Evolutionary conservation across 2,888 invertebrate species (phyloP), one percentile per base, ranked within the genome.

Genomic region (Autographa gamma): DNA sequence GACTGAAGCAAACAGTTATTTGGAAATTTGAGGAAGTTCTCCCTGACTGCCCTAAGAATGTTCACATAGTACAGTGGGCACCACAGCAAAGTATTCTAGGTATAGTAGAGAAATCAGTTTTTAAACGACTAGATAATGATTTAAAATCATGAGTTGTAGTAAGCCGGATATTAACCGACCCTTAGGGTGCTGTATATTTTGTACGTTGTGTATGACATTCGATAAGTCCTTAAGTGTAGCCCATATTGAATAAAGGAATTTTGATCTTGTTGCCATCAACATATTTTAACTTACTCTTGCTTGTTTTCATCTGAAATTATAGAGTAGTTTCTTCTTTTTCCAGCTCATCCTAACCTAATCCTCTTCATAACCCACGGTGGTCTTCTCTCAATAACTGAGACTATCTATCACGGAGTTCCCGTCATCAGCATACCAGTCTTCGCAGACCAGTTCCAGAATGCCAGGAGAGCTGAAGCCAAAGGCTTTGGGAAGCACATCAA

Each of bases 1-100:
- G 78, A 38, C 73, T 96, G 32, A 93, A 93, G 62, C 93, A 96
- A 73, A 91, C 90, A 0, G 93, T 96, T 0, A 69, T 96, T n/a
- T 92, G 92, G 92, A 92, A 92, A 74, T 88, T 90, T 11, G 92
- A 92, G 73, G 86, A 88, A 41, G 63, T 69, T 0, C 69, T 91
- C 32, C 63, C 76, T 0, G 74, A 87, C 59, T 0, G 80, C 8
- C 90, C 92, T 0, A 77, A 83, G 16, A 92, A 92, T 72, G 84
- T 92, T 0, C 86, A 88, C 48, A 82, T 91, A 2, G 60, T 90
- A 1, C 70, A 87, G 14, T 92, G 92, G 92, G 91, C 90, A 8
- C 92, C 92, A 3, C 92, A 92, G 63, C 88, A 84, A 52, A 88
- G 90, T 58, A 88, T 92, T 48, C 83, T 92, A 60, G 89, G 92